These are phyloP conservation scores for Myrmophylax atrothorax DNA, from an alignment of 2,113 vertebrate species.

Conservation along the genomic window DNA sequence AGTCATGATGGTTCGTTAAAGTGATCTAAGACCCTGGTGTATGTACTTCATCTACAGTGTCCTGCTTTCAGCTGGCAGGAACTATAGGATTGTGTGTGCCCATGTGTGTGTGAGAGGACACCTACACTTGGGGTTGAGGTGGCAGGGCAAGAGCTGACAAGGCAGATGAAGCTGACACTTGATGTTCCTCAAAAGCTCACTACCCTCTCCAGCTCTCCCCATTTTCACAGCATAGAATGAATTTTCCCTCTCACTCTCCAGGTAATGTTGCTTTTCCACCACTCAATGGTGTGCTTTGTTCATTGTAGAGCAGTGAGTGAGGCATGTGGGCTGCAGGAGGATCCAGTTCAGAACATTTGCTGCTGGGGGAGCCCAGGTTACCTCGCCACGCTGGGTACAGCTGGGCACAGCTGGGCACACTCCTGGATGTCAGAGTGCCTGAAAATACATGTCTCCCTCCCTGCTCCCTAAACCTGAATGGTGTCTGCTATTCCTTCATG, in stretches of 20 bases:
- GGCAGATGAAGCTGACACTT: not conserved
- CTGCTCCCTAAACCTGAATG: not conserved
- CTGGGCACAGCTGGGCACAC: not conserved
- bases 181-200: not conserved
- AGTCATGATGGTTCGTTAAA: slow-evolving; percentile 64
- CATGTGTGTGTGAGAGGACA: not conserved
- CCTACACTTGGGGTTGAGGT: not conserved
- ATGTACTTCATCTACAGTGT: not conserved
- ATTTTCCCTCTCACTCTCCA: not conserved
- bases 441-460: not conserved
- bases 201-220: not conserved
- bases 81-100: not conserved
- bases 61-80: not conserved
- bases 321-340: not conserved
- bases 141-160: not conserved
- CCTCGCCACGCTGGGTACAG: not conserved
- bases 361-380: not conserved
- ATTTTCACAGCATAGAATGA: not conserved
- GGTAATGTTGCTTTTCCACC: not conserved
- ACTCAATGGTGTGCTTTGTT: not conserved
- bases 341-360: not conserved
- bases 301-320: not conserved
- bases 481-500: not conserved
- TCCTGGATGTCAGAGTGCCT: not conserved
- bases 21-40: not conserved